These are phyloP conservation scores for Coregonus suidteri DNA, from an alignment of 2,797 vertebrate genomes.

Conservation along the genomic window DNA sequence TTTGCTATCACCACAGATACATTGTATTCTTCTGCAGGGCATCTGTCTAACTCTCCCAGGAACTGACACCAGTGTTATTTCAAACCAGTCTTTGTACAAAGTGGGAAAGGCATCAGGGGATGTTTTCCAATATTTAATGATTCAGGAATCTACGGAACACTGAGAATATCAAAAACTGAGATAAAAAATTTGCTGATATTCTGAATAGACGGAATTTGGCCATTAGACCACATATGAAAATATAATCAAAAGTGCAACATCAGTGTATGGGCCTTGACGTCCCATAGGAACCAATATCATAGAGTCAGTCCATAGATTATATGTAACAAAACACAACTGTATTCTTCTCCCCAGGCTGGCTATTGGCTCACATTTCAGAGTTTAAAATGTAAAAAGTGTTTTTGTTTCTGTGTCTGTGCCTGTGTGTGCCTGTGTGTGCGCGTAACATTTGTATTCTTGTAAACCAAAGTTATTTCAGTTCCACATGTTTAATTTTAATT, in stretches of 20 bases:
- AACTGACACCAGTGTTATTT: constrained; percentile 3
- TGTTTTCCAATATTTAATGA: background rate
- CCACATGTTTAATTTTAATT: background rate
- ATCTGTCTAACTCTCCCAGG: background rate
- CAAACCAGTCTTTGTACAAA: background rate
- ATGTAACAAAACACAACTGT: background rate
- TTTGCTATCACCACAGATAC: background rate
- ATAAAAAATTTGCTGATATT: background rate
- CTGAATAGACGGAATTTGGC: background rate
- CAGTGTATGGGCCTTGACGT: background rate
- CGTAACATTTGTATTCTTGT: background rate
- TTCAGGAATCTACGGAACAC: background rate
- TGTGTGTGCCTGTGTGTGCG: no score
- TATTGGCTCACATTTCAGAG: background rate
- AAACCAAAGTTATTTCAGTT: background rate
- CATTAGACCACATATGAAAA: background rate
- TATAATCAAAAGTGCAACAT: background rate
- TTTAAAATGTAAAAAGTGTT: background rate
- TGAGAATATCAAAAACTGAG: background rate
- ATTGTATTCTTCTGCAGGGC: background rate
- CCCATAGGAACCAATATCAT: background rate
- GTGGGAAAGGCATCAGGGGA: background rate
- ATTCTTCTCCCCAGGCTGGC: background rate
- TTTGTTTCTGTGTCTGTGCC: no score
- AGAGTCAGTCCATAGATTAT: background rate